Conservation (phyloP, 2,797 vertebrate species). For the Trichosurus vulpecula region DNA sequence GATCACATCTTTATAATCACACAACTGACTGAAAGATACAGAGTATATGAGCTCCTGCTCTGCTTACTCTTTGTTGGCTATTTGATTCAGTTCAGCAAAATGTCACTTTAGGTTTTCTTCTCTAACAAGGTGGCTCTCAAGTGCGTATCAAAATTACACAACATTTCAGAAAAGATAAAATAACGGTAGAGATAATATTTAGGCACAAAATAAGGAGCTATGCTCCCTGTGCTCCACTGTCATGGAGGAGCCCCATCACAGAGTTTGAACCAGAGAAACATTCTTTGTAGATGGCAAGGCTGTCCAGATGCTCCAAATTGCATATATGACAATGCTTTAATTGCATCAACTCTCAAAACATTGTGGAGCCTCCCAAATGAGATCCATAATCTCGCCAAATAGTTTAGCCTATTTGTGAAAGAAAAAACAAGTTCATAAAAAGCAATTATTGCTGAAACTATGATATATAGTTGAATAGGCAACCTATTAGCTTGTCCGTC, state of each 20-base stretch:
- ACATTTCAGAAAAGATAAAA: background rate
- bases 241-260: background rate
- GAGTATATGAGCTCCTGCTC: background rate
- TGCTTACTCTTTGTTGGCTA: background rate
- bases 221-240: background rate
- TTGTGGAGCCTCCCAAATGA: background rate
- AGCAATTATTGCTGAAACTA: background rate
- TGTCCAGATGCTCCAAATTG: background rate
- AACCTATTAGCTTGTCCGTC: background rate
- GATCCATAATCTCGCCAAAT: background rate
- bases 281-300: background rate
- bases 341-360: background rate
- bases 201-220: background rate
- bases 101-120: background rate
- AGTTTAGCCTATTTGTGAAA: background rate
- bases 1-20: background rate
- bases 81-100: background rate
- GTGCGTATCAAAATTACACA: background rate
- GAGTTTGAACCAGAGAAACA: background rate
- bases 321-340: background rate
- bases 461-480: background rate
- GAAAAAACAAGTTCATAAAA: background rate
- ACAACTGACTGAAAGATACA: background rate
- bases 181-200: background rate
- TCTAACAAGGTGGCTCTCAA: background rate